Conservation (phyloP, 2,113 vertebrate genomes). For the Dermatemys mawii region DNA sequence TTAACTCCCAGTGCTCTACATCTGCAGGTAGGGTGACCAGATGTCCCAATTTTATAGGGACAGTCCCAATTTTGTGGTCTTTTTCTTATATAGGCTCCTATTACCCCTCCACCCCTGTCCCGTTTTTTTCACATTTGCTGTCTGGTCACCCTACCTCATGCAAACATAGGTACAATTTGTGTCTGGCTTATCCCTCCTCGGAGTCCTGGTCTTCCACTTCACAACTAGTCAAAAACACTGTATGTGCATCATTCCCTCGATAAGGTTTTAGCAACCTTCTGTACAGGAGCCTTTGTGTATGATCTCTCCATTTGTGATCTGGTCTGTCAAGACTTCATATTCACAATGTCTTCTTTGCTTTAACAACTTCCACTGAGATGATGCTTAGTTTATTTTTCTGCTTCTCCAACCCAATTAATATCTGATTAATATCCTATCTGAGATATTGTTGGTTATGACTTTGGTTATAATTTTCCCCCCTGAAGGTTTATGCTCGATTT, state of each 20-base stretch:
- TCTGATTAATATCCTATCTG: background rate
- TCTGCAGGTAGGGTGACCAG: no score
- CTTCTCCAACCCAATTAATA: background rate
- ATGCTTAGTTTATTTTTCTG: background rate
- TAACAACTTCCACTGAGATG: background rate
- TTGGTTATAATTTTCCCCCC: background rate
- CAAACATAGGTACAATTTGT: background rate
- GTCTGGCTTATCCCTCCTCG: background rate
- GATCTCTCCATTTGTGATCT: background rate
- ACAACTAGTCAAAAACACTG: background rate
- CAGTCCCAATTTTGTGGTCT: no score
- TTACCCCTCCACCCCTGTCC: no score
- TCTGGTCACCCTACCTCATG: no score
- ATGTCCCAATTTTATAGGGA: no score
- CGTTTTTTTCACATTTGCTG: no score
- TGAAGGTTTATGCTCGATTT: background rate
- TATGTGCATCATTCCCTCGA: background rate
- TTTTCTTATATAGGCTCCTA: no score
- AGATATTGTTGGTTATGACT: background rate
- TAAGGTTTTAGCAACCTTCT: background rate
- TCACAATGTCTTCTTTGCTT: background rate
- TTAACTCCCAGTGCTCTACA: no score
- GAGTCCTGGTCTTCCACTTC: background rate
- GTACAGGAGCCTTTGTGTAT: background rate
- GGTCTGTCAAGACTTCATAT: background rate